Percentiles rank a stretch among this genome's conserved stretches.
phyloP scores from a whole-genome alignment of 2,888 invertebrate genomes.

The Noctua pronuba region DNA sequence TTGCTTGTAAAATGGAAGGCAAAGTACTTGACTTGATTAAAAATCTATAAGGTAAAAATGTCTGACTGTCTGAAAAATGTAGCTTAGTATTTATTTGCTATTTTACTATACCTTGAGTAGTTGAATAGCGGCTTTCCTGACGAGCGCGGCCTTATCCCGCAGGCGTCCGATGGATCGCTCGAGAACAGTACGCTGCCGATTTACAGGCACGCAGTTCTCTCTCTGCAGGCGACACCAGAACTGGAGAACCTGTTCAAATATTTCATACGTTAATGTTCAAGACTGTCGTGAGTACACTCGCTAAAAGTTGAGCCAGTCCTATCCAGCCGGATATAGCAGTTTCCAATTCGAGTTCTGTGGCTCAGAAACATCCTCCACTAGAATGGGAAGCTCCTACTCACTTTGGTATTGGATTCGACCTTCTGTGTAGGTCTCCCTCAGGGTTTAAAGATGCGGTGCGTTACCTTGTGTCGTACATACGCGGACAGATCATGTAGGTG shows the following conservation, averaged over 20 bases:
- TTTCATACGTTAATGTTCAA: background rate
- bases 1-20: background rate
- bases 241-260: slow-evolving; percentile 91
- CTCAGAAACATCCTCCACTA: background rate
- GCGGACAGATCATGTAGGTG: slow-evolving; percentile 96
- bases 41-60: background rate
- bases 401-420: background rate
- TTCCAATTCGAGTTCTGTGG: background rate
- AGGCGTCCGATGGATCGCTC: slow-evolving; percentile 93
- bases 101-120: slow-evolving; percentile 90
- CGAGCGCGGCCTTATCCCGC: slow-evolving; percentile 95
- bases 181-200: slow-evolving; percentile 92
- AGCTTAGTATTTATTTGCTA: background rate
- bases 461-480: slow-evolving; percentile 95
- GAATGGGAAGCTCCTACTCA: background rate
- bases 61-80: background rate
- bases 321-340: background rate
- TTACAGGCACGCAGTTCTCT: slow-evolving; percentile 94
- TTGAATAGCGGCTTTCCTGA: slow-evolving; percentile 96
- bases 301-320: background rate
- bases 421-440: background rate
- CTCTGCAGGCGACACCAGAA: slow-evolving; percentile 95
- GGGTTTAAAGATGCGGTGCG: background rate
- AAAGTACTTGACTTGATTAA: background rate
- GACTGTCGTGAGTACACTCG: background rate